phyloP scores from a whole-genome alignment of 2,888 invertebrate genomes.

The Drosophila gaucha region DNA sequence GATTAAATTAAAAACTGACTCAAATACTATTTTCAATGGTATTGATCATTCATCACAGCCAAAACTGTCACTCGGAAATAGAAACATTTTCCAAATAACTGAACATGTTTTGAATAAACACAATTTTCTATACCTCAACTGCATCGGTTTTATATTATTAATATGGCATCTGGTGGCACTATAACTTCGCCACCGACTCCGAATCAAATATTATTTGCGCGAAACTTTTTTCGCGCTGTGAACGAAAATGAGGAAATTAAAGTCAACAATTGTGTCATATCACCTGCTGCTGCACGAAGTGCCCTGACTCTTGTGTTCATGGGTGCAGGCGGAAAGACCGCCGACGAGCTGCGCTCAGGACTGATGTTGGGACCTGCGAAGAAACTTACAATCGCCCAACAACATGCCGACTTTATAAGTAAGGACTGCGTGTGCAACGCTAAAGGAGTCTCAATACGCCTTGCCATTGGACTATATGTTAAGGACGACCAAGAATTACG shows the following conservation, averaged over 20 bases:
- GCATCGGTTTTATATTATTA: background rate
- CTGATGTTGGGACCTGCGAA: constrained; percentile 49
- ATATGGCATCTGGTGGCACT: constrained; percentile 51
- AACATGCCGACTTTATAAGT: constrained; percentile 56
- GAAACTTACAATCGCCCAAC: constrained; percentile 52
- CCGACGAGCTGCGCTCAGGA: constrained; percentile 52
- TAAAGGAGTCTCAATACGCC: constrained; percentile 76
- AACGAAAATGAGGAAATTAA: constrained; percentile 23
- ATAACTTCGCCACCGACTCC: constrained; percentile 28
- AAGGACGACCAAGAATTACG: constrained; percentile 86
- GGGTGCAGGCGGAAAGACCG: constrained; percentile 86
- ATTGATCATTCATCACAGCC: no score
- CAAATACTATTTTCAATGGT: no score
- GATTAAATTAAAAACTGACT: no score
- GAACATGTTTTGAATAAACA: background rate
- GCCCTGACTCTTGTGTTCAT: constrained; percentile 89
- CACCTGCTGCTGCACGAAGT: constrained; percentile 86
- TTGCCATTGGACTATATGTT: constrained; percentile 90
- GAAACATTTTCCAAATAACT: background rate
- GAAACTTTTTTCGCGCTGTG: constrained; percentile 52
- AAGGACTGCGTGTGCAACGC: constrained; percentile 52
- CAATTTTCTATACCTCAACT: background rate
- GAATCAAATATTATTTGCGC: constrained; percentile 50
- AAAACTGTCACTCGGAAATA: background rate
- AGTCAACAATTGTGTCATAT: constrained; percentile 40